phyloP scores from a whole-genome alignment of 2,888 invertebrate species.

The Caenorhabditis zanzibari region DNA sequence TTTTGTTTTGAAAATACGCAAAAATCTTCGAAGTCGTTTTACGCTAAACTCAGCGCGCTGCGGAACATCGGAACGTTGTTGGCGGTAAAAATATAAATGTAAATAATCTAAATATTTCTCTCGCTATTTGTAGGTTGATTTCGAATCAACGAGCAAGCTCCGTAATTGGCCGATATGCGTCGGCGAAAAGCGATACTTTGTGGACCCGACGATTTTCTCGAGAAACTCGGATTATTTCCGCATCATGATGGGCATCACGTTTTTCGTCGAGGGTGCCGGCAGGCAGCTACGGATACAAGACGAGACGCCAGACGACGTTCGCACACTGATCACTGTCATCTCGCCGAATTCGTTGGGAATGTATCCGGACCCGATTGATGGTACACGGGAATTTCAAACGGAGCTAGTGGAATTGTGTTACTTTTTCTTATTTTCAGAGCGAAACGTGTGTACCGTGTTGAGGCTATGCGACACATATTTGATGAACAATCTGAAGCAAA shows the following conservation, averaged over 20 bases:
- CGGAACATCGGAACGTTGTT: slow-evolving; percentile 37
- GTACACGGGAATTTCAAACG: too few species aligned
- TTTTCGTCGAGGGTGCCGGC: slow-evolving; percentile 53
- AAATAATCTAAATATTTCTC: too few species aligned
- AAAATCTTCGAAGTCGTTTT: slow-evolving; percentile 11
- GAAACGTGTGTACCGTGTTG: slow-evolving; percentile 58
- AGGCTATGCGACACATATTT: slow-evolving; percentile 62
- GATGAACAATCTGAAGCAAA: slow-evolving; percentile 51
- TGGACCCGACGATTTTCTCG: slow-evolving; percentile 51
- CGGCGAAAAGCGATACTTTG: slow-evolving; percentile 43
- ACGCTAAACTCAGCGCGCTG: slow-evolving; percentile 17
- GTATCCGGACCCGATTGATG: slow-evolving; percentile 56
- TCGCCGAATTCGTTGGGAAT: slow-evolving; percentile 62
- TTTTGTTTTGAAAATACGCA: slow-evolving; percentile 3
- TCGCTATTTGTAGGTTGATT: slow-evolving; percentile 54
- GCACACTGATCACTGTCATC: slow-evolving; percentile 43
- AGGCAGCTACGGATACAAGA: slow-evolving; percentile 45
- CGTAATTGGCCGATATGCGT: slow-evolving; percentile 54
- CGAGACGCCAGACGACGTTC: slow-evolving; percentile 60
- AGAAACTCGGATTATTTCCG: slow-evolving; percentile 61
- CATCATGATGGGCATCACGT: slow-evolving; percentile 40
- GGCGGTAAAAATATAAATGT: background rate
- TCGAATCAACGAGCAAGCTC: slow-evolving; percentile 48
- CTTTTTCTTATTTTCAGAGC: too few species aligned
- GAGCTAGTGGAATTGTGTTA: too few species aligned